Evolutionary conservation across 2,888 invertebrate species (phyloP).

Genomic region (Protonemura montana): DNA sequence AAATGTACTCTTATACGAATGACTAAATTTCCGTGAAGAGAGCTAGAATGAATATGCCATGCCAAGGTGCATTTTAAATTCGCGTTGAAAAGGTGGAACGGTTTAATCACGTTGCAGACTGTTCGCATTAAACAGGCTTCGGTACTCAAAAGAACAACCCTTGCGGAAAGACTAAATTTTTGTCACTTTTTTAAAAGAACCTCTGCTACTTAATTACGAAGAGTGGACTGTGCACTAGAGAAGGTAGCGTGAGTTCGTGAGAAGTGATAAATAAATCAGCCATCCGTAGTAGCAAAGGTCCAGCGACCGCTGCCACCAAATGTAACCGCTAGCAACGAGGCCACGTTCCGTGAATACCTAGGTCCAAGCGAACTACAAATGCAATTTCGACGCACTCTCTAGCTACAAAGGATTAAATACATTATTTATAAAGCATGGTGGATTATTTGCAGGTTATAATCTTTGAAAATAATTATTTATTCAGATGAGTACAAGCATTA

Average conservation of each 20-base stretch:
- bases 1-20: too few species aligned
- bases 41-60: too few species aligned
- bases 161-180: neutral
- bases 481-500: neutral
- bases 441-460: neutral
- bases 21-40: too few species aligned
- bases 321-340: neutral
- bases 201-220: neutral
- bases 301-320: neutral
- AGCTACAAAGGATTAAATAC: neutral
- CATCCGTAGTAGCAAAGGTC: neutral
- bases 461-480: neutral
- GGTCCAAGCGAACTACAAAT: neutral
- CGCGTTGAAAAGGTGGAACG: too few species aligned
- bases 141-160: too few species aligned
- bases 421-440: neutral
- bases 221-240: neutral
- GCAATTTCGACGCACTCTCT: neutral
- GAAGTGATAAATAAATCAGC: neutral
- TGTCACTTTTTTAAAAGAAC: neutral
- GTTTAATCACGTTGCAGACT: too few species aligned
- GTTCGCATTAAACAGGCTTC: too few species aligned
- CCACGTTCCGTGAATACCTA: neutral
- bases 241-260: neutral
- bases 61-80: too few species aligned